A percentile compares a stretch with the other conserved stretches of the same genome.
phyloP scores from a whole-genome alignment of 1,140 invertebrate species.

The Drosophila paulistorum region DNA sequence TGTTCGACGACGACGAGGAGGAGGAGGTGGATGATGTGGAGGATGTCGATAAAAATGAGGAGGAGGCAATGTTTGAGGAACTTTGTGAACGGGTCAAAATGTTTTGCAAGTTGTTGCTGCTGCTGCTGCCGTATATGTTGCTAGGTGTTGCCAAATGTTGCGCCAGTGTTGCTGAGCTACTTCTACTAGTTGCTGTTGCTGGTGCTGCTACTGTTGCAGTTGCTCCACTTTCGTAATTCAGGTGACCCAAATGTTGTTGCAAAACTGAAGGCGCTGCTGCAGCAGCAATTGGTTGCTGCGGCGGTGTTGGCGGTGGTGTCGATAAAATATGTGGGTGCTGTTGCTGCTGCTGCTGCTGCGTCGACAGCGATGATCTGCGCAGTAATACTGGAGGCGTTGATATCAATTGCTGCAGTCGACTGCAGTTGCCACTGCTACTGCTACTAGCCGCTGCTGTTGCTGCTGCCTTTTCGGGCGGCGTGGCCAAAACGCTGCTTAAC shows the following conservation, averaged over 20 bases:
- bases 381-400: conserved; percentile 82
- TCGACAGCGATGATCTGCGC: conserved; percentile 68
- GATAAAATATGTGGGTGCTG: conserved; percentile 46
- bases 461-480: conserved; percentile 36
- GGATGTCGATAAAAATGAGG: conserved; percentile 44
- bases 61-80: conserved; percentile 53
- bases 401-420: conserved; percentile 82
- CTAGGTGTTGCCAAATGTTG: conserved; percentile 79
- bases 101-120: conserved; percentile 75
- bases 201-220: conserved; percentile 70
- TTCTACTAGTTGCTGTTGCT: conserved; percentile 64
- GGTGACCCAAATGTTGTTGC: conserved; percentile 83
- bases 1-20: conserved; percentile 44
- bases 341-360: conserved; percentile 35
- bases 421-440: conserved; percentile 69
- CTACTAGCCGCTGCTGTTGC: conserved; percentile 41
- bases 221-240: conserved; percentile 83
- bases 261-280: conserved; percentile 72
- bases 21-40: conserved; percentile 31
- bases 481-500: conserved; percentile 18
- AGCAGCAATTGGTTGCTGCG: conserved; percentile 36
- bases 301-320: conserved; percentile 60
- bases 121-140: conserved; percentile 64
- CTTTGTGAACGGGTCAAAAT: conserved; percentile 77
- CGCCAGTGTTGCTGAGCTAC: conserved; percentile 74